Evolutionary conservation across 2,888 invertebrate species (phyloP).

Genomic region (Ernsta delagoae): DNA sequence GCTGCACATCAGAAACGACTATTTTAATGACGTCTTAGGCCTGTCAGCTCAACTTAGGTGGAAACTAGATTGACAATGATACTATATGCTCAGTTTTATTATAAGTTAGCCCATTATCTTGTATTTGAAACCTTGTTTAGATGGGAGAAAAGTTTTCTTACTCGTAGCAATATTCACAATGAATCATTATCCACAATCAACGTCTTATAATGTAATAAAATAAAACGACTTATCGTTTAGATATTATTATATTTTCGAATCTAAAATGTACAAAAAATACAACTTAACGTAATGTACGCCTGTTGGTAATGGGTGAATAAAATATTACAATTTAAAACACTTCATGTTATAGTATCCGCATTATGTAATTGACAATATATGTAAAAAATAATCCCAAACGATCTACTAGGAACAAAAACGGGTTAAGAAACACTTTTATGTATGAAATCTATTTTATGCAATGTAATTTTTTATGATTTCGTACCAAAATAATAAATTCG

Average conservation of each 20-base stretch:
- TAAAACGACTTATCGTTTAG: constrained; percentile 74
- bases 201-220: constrained; percentile 21
- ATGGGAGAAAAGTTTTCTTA: too few species aligned
- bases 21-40: too few species aligned
- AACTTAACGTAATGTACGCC: constrained; percentile 88
- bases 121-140: too few species aligned
- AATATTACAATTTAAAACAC: constrained; percentile 65
- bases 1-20: too few species aligned
- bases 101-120: too few species aligned
- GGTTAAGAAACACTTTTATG: constrained; percentile 60
- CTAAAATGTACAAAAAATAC: constrained; percentile 91
- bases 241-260: constrained; percentile 89
- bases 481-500: constrained; percentile 77
- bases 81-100: too few species aligned
- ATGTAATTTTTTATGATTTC: constrained; percentile 48
- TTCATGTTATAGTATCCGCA: constrained; percentile 64
- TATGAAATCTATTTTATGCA: background rate
- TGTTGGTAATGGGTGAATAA: constrained; percentile 69
- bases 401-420: constrained; percentile 79
- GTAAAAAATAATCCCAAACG: constrained; percentile 65
- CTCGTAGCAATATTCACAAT: too few species aligned
- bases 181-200: too few species aligned
- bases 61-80: too few species aligned
- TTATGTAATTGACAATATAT: constrained; percentile 76
- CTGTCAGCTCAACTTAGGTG: too few species aligned